Evolutionary conservation across 2,888 invertebrate genomes (phyloP).

Genomic region (Meteorus colon): DNA sequence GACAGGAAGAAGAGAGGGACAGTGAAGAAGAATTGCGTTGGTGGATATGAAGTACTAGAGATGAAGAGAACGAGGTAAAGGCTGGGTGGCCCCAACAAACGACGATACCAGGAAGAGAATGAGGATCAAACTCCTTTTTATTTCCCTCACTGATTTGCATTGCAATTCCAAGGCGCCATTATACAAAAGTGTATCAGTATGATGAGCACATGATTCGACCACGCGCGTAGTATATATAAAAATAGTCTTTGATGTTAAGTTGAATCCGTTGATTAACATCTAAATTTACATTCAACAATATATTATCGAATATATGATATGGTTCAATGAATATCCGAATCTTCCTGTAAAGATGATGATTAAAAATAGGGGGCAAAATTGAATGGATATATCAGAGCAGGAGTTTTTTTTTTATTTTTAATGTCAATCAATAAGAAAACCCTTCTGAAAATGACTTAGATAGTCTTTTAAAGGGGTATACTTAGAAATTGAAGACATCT

Average conservation of each 20-base stretch:
- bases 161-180: slow-evolving; percentile 2
- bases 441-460: too few species aligned
- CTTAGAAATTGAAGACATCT: too few species aligned
- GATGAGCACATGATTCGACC: neutral
- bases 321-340: neutral
- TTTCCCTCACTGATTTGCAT: slow-evolving; percentile 23
- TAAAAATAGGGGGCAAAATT: too few species aligned
- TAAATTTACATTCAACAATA: slow-evolving; percentile 10
- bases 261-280: slow-evolving; percentile 34
- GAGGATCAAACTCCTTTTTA: slow-evolving; percentile 11
- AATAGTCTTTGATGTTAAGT: slow-evolving; percentile 33
- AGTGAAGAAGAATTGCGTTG: neutral
- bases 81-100: slow-evolving; percentile 1
- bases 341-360: neutral
- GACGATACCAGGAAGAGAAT: neutral
- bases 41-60: too few species aligned
- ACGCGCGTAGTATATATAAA: neutral
- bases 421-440: too few species aligned
- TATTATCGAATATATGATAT: neutral
- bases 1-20: slow-evolving; percentile 35
- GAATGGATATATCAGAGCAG: too few species aligned
- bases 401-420: too few species aligned
- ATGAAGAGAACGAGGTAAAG: slow-evolving; percentile 6
- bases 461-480: too few species aligned
- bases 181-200: neutral